These are phyloP conservation scores for Rhizomys pruinosus DNA, from an alignment of 2,113 vertebrate species.

Conservation along the genomic window DNA sequence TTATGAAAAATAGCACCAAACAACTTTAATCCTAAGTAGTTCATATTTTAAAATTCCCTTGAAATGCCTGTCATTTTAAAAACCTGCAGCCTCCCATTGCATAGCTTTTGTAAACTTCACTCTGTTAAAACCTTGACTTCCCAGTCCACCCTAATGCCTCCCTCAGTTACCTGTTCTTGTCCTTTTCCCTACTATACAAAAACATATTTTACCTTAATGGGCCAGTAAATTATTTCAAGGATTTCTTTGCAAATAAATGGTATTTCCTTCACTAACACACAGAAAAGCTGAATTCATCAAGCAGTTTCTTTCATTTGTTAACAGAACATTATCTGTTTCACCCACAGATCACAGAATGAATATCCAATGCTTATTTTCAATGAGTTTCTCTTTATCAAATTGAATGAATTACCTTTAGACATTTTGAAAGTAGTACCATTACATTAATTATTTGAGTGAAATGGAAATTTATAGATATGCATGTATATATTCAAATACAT, in stretches of 20 bases:
- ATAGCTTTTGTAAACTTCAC: neutral
- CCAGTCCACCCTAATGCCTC: neutral
- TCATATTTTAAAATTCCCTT: slow-evolving; percentile 50
- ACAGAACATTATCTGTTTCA: slow-evolving; percentile 10
- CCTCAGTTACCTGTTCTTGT: neutral
- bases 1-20: slow-evolving; percentile 59
- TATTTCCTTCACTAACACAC: slow-evolving; percentile 14
- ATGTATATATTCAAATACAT: neutral
- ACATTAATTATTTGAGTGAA: slow-evolving; percentile 14
- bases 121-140: slow-evolving; percentile 9
- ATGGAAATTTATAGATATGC: neutral
- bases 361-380: slow-evolving; percentile 25
- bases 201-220: neutral
- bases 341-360: neutral
- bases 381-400: slow-evolving; percentile 18
- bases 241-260: slow-evolving; percentile 40
- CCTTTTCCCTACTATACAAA: neutral
- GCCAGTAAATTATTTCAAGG: slow-evolving; percentile 19
- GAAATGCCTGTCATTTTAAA: slow-evolving; percentile 34
- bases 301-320: neutral
- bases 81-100: neutral
- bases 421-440: slow-evolving; percentile 10
- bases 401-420: neutral
- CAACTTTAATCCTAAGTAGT: slow-evolving; percentile 42
- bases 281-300: slow-evolving; percentile 33